Percentiles rank a stretch among this genome's conserved stretches.
These are phyloP conservation scores for Ursus arctos DNA, from an alignment of 2,113 vertebrate species.

Conservation along the genomic window DNA sequence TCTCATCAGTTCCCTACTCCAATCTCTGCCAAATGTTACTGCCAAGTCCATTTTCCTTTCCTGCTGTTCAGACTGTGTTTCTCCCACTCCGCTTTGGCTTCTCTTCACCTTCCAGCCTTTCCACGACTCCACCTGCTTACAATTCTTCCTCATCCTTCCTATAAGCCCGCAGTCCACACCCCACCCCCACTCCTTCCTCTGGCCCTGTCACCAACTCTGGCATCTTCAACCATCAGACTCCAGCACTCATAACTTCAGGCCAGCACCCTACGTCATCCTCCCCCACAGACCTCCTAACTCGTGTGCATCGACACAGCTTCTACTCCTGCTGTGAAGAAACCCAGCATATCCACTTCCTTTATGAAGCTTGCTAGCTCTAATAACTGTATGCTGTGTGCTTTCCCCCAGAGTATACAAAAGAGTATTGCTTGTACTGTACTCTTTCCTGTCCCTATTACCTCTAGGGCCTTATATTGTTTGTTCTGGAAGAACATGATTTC, in stretches of 20 bases:
- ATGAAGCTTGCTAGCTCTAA: constrained; percentile 32
- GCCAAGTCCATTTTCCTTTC: constrained; percentile 74
- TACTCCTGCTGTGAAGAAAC: constrained; percentile 35
- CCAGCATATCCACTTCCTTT: neutral
- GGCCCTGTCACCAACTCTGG: neutral
- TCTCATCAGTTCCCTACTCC: constrained; percentile 53
- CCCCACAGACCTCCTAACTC: neutral
- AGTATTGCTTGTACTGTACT: constrained; percentile 61
- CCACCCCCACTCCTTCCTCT: neutral
- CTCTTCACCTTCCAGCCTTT: constrained; percentile 49
- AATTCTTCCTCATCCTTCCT: neutral
- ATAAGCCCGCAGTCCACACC: neutral
- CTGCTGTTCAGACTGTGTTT: constrained; percentile 72
- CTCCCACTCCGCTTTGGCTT: constrained; percentile 69
- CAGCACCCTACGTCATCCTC: neutral
- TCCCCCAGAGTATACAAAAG: constrained; percentile 58
- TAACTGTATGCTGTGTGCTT: neutral
- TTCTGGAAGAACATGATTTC: constrained; percentile 73
- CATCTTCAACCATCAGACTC: neutral
- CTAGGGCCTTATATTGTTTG: constrained; percentile 68
- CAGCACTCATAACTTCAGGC: neutral
- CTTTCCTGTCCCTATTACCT: constrained; percentile 61
- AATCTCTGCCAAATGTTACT: constrained; percentile 65
- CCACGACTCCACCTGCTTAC: constrained; percentile 47
- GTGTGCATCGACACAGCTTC: neutral